A percentile compares a stretch with the other conserved stretches of the same genome.
These are phyloP conservation scores for Metacarcinus magister DNA, from an alignment of 2,888 invertebrate species.

Conservation along the genomic window DNA sequence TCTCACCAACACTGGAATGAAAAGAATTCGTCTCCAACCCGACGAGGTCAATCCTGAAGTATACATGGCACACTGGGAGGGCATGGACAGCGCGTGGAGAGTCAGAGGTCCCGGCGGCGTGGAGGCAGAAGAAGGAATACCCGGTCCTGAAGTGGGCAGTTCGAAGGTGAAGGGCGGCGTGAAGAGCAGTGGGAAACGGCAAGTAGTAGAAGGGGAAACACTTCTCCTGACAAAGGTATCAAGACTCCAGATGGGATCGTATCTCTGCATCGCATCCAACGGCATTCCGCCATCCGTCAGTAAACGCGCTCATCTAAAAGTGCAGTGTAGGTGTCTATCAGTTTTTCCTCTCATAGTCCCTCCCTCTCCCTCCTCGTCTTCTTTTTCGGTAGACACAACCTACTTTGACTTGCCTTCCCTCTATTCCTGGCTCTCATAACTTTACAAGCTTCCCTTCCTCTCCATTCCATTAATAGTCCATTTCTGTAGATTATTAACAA, in stretches of 20 bases:
- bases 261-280: slow-evolving; percentile 96
- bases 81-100: not conserved
- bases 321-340: slow-evolving; percentile 54
- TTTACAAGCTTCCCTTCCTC: not conserved
- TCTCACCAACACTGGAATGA: not conserved
- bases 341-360: not conserved
- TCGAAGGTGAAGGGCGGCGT: not conserved
- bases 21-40: not conserved
- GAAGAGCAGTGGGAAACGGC: slow-evolving; percentile 84
- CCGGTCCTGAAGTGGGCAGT: not conserved
- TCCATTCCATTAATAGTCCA: not conserved
- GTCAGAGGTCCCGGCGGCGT: not conserved
- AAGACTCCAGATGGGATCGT: slow-evolving; percentile 95
- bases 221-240: slow-evolving; percentile 94
- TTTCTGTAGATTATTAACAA: not conserved
- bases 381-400: not conserved
- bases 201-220: slow-evolving; percentile 94
- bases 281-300: slow-evolving; percentile 88
- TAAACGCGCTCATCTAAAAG: slow-evolving; percentile 63
- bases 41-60: not conserved
- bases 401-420: not conserved
- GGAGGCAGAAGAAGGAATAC: not conserved
- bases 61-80: not conserved
- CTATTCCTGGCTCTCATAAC: not conserved
- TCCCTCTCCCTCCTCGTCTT: no score